phyloP scores from a whole-genome alignment of 2,797 vertebrate species.

The Sebastes variabilis region DNA sequence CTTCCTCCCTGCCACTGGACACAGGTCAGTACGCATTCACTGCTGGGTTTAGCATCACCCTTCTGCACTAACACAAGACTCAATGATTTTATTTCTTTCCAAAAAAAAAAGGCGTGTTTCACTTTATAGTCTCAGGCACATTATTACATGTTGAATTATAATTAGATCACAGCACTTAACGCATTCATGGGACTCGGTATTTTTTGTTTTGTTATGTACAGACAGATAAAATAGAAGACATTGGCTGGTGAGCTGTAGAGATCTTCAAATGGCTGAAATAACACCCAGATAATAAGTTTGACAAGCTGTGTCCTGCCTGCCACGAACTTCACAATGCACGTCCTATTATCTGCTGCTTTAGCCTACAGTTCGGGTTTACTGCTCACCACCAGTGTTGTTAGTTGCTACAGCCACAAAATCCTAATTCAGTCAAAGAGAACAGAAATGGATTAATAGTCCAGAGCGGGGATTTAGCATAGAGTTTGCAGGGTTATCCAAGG shows the following conservation, averaged over 20 bases:
- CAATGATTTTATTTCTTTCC: background rate
- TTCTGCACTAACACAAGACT: background rate
- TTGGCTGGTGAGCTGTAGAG: background rate
- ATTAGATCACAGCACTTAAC: background rate
- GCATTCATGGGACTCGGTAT: background rate
- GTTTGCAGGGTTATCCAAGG: background rate
- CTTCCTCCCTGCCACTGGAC: conserved; percentile 92
- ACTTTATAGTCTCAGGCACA: background rate
- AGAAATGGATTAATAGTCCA: too few species aligned
- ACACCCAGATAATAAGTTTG: background rate
- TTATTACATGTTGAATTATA: background rate
- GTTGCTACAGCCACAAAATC: too few species aligned
- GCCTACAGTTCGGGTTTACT: too few species aligned
- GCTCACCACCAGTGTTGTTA: too few species aligned
- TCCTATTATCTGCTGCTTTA: too few species aligned
- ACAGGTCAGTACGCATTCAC: conserved; percentile 84
- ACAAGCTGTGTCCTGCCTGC: background rate
- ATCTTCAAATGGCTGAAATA: background rate
- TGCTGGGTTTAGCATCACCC: too few species aligned
- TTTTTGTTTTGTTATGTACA: background rate
- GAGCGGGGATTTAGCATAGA: background rate
- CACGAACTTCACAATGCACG: too few species aligned
- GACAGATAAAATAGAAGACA: background rate
- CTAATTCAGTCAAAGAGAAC: too few species aligned
- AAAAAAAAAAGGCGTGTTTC: background rate